These are phyloP conservation scores for Maccullochella peelii DNA, from an alignment of 2,113 vertebrate genomes.

Conservation along the genomic window DNA sequence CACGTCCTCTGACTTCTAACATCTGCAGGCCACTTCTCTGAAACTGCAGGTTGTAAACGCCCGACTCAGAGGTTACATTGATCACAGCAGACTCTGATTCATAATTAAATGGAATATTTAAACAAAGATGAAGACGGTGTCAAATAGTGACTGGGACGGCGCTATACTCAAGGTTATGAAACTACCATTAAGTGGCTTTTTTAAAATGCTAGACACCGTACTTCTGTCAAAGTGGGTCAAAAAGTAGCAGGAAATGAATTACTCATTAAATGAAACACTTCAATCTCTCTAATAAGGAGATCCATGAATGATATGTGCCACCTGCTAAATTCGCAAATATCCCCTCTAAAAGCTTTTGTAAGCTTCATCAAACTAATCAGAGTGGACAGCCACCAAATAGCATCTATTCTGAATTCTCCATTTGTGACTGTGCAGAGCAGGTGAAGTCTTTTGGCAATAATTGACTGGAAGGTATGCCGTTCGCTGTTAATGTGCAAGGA, in stretches of 20 bases:
- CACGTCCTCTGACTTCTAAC: constrained; percentile 50
- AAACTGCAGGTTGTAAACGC: constrained; percentile 21
- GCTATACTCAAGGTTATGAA: constrained; percentile 58
- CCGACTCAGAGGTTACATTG: not conserved
- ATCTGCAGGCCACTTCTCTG: constrained; percentile 44
- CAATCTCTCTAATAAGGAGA: constrained; percentile 74
- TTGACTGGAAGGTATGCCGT: constrained; percentile 82
- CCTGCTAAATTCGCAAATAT: constrained; percentile 78
- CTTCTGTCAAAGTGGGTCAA: constrained; percentile 76
- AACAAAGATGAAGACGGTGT: constrained; percentile 23
- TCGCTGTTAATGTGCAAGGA: constrained; percentile 86
- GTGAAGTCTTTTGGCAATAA: constrained; percentile 86
- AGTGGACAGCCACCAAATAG: constrained; percentile 75
- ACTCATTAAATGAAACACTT: constrained; percentile 79
- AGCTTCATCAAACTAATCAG: constrained; percentile 79
- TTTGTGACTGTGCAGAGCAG: constrained; percentile 78
- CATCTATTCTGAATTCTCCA: constrained; percentile 78
- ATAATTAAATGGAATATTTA: constrained; percentile 60
- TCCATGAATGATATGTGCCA: constrained; percentile 72
- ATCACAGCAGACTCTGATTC: constrained; percentile 42
- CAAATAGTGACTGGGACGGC: not conserved
- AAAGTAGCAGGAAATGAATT: constrained; percentile 75
- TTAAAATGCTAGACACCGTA: constrained; percentile 10
- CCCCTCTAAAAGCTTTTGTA: constrained; percentile 74
- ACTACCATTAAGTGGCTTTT: constrained; percentile 51